phyloP scores from a whole-genome alignment of 92 coral and sea anemone species.

The Muricea muricata region DNA sequence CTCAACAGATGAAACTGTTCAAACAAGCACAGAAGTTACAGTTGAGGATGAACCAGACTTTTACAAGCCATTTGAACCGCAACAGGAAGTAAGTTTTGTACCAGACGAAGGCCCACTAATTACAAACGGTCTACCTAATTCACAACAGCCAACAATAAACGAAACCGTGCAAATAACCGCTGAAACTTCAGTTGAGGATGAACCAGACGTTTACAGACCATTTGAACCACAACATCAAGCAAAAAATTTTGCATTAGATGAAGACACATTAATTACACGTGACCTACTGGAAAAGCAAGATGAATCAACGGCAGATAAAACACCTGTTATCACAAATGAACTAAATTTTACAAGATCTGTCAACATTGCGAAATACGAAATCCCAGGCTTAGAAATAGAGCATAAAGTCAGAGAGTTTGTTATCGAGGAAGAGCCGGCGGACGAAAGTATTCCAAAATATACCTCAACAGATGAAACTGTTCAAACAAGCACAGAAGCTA shows the following conservation, averaged over 20 bases:
- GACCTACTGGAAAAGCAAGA: neutral
- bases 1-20: neutral
- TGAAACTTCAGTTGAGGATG: neutral
- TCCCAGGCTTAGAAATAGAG: neutral
- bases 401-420: neutral
- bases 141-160: neutral
- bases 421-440: neutral
- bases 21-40: neutral
- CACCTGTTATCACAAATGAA: neutral
- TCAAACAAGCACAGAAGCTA: neutral
- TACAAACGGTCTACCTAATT: neutral
- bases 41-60: constrained; percentile 5
- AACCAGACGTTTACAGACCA: constrained; percentile 10
- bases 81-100: neutral
- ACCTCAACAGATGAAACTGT: neutral
- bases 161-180: neutral
- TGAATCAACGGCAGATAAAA: neutral
- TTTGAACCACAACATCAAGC: neutral
- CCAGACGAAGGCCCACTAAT: neutral
- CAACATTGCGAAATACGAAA: neutral
- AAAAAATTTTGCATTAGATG: neutral
- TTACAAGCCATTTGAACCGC: constrained; percentile 8
- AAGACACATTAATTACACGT: neutral
- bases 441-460: neutral
- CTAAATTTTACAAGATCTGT: neutral